Conservation (phyloP, 2,797 vertebrate species). For the Rhinophrynus dorsalis region DNA sequence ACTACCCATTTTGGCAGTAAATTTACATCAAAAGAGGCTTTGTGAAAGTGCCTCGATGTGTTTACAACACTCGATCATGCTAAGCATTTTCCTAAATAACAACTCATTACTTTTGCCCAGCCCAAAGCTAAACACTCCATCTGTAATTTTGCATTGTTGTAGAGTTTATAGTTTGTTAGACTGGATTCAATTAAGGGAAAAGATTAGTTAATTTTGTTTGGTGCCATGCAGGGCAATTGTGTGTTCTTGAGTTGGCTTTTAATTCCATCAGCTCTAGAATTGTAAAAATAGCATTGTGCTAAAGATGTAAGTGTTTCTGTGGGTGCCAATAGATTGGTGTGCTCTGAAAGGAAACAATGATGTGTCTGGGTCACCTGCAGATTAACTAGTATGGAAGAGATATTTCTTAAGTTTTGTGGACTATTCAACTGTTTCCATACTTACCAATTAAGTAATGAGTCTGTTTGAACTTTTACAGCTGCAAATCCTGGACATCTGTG, state of each 20-base stretch:
- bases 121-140: constrained; percentile 23
- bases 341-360: background rate
- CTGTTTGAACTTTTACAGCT: constrained; percentile 14
- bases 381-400: background rate
- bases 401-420: background rate
- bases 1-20: constrained; percentile 6
- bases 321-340: background rate
- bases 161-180: constrained; percentile 17
- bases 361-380: background rate
- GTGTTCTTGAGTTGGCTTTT: background rate
- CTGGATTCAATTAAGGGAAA: constrained; percentile 27
- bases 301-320: background rate
- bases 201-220: constrained; percentile 22
- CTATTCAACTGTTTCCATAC: background rate
- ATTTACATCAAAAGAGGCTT: constrained; percentile 24
- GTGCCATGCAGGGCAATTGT: constrained; percentile 16
- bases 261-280: background rate
- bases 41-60: constrained; percentile 4
- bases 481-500: background rate
- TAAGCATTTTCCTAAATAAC: constrained; percentile 34
- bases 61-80: constrained; percentile 19
- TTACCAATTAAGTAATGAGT: constrained; percentile 20
- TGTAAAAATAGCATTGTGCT: background rate
- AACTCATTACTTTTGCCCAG: constrained; percentile 25
- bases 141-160: constrained; percentile 30